These are phyloP conservation scores for Chloebia gouldiae DNA, from an alignment of 2,113 vertebrate genomes.

Conservation along the genomic window DNA sequence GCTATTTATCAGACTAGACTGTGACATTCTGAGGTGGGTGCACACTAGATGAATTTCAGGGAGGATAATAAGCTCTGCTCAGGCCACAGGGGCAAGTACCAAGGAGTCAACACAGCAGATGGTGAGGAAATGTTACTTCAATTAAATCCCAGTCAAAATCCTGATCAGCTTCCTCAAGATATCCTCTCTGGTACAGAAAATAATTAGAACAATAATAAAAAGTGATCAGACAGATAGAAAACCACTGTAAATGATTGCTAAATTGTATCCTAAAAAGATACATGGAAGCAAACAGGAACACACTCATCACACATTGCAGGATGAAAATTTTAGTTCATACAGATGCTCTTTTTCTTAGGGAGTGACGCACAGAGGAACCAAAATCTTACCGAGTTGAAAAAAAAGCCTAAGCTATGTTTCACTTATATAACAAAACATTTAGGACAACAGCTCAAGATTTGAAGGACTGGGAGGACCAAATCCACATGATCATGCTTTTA, in stretches of 20 bases:
- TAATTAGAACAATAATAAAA: neutral
- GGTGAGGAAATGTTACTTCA: neutral
- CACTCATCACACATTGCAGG: neutral
- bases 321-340: neutral
- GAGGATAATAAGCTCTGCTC: neutral
- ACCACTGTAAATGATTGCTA: neutral
- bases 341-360: neutral
- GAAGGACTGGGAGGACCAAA: neutral
- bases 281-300: neutral
- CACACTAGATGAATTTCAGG: neutral
- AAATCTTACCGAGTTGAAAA: neutral
- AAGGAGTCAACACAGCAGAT: neutral
- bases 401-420: fast-evolving
- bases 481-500: neutral
- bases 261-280: neutral
- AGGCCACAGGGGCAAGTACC: neutral
- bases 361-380: neutral
- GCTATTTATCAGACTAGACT: neutral
- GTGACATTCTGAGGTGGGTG: neutral
- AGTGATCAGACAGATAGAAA: neutral
- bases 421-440: neutral
- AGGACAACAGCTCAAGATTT: neutral
- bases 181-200: neutral
- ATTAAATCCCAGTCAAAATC: neutral
- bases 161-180: neutral